A percentile compares a stretch with the other conserved stretches of the same genome.
phyloP scores from a whole-genome alignment of 2,888 invertebrate species.

The Meganola albula region DNA sequence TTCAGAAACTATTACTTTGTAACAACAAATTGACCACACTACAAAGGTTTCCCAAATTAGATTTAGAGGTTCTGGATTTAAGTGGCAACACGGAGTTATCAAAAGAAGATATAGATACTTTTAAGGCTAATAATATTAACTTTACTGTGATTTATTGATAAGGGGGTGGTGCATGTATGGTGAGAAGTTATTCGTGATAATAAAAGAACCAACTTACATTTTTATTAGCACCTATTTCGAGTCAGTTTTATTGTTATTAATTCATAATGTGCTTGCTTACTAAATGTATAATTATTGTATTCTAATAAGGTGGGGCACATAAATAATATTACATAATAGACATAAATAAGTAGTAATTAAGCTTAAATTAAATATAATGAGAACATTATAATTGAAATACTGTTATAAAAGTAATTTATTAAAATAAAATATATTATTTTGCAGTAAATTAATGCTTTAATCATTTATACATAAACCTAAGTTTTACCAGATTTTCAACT shows the following conservation, averaged over 20 bases:
- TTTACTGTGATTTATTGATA: conserved; percentile 43
- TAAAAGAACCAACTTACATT: no score
- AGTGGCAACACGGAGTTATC: conserved; percentile 58
- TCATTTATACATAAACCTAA: conserved; percentile 20
- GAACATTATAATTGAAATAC: background rate
- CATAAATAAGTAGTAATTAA: background rate
- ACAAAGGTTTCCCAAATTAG: conserved; percentile 66
- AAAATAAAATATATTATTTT: conserved; percentile 25
- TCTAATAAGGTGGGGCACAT: no score
- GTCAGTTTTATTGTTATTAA: no score
- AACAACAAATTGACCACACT: conserved; percentile 70
- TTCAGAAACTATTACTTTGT: conserved; percentile 70
- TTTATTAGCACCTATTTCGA: no score
- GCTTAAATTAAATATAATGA: no score
- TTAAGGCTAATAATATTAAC: conserved; percentile 40
- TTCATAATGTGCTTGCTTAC: no score
- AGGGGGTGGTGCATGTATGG: no score
- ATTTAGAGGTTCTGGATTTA: conserved; percentile 66
- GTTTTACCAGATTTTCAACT: conserved; percentile 30
- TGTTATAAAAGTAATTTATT: conserved; percentile 6
- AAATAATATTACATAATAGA: background rate
- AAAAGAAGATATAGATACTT: conserved; percentile 42
- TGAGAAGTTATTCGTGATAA: no score
- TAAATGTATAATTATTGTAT: no score
- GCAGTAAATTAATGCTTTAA: conserved; percentile 8